phyloP scores from a whole-genome alignment of 30 jellyfish, hydroid and myxozoan genomes.

The Pseudorhiza aurosa region DNA sequence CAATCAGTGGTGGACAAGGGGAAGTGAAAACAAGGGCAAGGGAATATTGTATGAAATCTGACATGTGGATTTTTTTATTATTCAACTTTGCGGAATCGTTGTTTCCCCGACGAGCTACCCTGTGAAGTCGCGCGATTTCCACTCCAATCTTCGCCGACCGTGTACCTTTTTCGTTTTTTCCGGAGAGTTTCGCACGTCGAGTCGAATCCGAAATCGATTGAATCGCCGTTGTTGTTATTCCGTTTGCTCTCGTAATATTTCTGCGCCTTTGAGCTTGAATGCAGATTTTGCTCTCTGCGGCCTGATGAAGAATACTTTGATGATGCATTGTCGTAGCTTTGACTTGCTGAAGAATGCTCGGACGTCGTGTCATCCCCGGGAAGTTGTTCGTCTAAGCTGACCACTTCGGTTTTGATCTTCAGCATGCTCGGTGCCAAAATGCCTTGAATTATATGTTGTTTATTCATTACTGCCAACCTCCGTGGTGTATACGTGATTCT shows the following conservation, averaged over 20 bases:
- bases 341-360: slow-evolving; percentile 37
- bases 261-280: slow-evolving; percentile 62
- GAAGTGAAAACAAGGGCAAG: too few relatives aligned
- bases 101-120: slow-evolving; percentile 53
- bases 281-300: slow-evolving; percentile 55
- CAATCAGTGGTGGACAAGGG: too few relatives aligned
- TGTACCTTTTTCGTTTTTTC: slow-evolving; percentile 39
- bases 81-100: too few relatives aligned
- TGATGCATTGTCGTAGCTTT: slow-evolving; percentile 62
- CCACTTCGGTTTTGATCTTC: slow-evolving; percentile 41
- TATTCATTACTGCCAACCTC: too few relatives aligned
- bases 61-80: too few relatives aligned
- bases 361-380: slow-evolving; percentile 52
- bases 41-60: too few relatives aligned
- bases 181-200: slow-evolving; percentile 76
- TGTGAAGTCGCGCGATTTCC: slow-evolving; percentile 51
- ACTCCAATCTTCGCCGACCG: slow-evolving; percentile 25
- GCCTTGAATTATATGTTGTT: too few relatives aligned
- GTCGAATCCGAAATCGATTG: slow-evolving; percentile 60
- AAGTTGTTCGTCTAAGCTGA: slow-evolving; percentile 33
- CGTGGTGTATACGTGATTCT: too few relatives aligned
- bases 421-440: slow-evolving; percentile 70
- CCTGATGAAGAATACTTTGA: slow-evolving; percentile 62
- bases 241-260: slow-evolving; percentile 39
- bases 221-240: slow-evolving; percentile 44